phyloP scores from a whole-genome alignment of 2,888 invertebrate genomes.

The Brachyptera risi region DNA sequence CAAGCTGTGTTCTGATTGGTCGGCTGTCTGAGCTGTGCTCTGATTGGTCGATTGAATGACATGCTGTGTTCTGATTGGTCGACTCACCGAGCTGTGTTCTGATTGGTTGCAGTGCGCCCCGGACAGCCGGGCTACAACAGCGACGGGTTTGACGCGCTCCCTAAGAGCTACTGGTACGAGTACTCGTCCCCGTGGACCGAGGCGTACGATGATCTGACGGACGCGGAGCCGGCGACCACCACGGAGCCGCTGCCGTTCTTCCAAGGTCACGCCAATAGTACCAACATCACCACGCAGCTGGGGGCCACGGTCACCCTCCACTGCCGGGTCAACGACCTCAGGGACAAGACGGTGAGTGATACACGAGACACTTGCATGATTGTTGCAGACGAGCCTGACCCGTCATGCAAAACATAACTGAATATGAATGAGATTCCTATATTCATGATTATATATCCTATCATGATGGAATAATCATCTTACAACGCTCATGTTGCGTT shows the following conservation, averaged over 20 bases:
- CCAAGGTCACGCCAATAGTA: constrained; percentile 56
- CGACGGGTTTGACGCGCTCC: constrained; percentile 29
- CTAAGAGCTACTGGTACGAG: constrained; percentile 31
- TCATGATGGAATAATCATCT: too few relatives aligned
- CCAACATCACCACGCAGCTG: constrained; percentile 64
- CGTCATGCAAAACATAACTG: too few relatives aligned
- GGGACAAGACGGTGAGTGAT: constrained; percentile 61
- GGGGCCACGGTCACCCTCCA: constrained; percentile 61
- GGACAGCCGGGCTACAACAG: constrained; percentile 7
- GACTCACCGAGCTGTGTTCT: too few relatives aligned
- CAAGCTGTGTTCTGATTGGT: too few relatives aligned
- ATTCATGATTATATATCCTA: too few relatives aligned
- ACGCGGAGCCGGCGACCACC: constrained; percentile 47
- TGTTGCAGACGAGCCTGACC: too few relatives aligned
- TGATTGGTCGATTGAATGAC: too few relatives aligned
- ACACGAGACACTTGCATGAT: too few relatives aligned
- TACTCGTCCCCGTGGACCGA: constrained; percentile 32
- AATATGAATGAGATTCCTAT: too few relatives aligned
- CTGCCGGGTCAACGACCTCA: constrained; percentile 63
- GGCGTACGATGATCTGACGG: constrained; percentile 30
- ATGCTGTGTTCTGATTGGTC: too few relatives aligned
- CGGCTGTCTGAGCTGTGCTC: too few relatives aligned
- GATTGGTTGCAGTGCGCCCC: background rate
- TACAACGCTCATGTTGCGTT: too few relatives aligned
- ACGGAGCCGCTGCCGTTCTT: constrained; percentile 69